Percentiles rank a stretch among this genome's conserved stretches.
phyloP scores from a whole-genome alignment of 92 coral and sea anemone species.

The Pocillopora meandrina region DNA sequence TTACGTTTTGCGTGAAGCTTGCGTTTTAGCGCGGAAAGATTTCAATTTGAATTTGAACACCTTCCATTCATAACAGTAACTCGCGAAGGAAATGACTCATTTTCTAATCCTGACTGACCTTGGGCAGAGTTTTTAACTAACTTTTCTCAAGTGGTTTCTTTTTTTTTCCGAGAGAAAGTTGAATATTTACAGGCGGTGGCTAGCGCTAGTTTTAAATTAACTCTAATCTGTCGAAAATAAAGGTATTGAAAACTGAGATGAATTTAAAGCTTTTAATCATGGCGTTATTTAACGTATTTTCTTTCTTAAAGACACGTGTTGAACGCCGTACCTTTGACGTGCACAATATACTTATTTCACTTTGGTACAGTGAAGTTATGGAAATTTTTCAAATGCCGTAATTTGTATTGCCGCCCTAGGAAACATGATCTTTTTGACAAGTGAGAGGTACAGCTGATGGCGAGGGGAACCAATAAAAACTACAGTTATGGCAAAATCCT shows the following conservation, averaged over 20 bases:
- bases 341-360: no score
- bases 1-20: background rate
- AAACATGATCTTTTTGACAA: no score
- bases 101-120: background rate
- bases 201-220: background rate
- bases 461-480: no score
- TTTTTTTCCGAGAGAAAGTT: background rate
- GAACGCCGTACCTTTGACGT: no score
- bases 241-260: background rate
- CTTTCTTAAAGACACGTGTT: background rate
- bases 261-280: slow-evolving; percentile 19
- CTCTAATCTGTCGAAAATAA: background rate
- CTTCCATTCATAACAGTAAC: no score
- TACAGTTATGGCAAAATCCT: no score
- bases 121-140: background rate
- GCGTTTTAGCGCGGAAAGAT: background rate
- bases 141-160: background rate
- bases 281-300: background rate
- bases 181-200: background rate
- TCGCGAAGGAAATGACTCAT: no score
- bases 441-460: no score
- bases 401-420: no score
- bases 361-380: no score
- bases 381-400: no score
- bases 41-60: background rate